phyloP scores from a whole-genome alignment of 2,113 vertebrate species.

The Sitta europaea region DNA sequence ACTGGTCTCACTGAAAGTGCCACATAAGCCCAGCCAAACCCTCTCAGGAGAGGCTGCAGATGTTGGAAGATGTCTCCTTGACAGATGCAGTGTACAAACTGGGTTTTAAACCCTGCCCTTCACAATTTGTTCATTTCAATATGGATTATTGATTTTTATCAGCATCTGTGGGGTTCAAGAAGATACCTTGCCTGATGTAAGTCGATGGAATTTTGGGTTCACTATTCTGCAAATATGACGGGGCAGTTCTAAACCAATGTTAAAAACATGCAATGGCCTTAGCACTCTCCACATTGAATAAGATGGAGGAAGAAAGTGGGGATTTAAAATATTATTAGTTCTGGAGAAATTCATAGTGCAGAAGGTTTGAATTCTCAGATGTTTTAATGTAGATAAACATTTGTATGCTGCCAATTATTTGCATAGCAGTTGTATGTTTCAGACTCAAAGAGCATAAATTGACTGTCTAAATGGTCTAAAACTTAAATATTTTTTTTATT shows the following conservation, averaged over 20 bases:
- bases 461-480: neutral
- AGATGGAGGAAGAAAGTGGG: neutral
- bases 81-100: neutral
- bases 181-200: neutral
- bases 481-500: neutral
- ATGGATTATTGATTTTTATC: neutral
- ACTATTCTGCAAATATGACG: neutral
- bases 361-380: neutral
- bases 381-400: neutral
- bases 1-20: neutral
- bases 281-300: neutral
- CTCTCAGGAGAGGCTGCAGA: neutral
- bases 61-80: neutral
- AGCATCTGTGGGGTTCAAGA: neutral
- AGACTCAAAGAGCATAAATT: neutral
- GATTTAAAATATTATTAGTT: neutral
- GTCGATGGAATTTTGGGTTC: neutral
- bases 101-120: neutral
- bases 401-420: neutral
- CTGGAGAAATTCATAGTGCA: neutral
- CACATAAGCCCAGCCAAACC: neutral
- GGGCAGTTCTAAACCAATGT: neutral
- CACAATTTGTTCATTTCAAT: neutral
- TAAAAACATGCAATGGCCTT: neutral
- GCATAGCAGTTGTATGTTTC: rapidly evolving